Base-by-base conservation (phyloP, 37 sponge, comb jelly and placozoan genomes). In the Aphrocallistes beatrix region DNA sequence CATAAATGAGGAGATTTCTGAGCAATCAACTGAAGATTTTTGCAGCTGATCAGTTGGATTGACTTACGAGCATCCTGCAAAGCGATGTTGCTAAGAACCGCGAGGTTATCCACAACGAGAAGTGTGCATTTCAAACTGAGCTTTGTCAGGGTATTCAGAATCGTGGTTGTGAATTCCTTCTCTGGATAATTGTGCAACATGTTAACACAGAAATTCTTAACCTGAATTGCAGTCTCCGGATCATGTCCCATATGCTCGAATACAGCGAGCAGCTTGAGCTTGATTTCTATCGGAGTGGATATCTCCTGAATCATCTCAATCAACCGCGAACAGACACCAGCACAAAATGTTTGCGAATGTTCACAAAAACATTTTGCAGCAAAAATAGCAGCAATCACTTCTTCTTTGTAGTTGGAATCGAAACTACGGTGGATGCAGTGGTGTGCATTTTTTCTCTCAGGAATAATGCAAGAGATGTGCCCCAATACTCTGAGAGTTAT, bases 401-500 rank as follows among this genome's bases (percentile, higher is more conserved):
- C 96, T 32, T 90, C 87, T 37, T 87, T 51, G 49, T 96, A 85
- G 39, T 88, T 86, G 38, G 96, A 93, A 49, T 96, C 94, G 39
- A 96, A 49, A 17, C 93, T 84, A 17, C 84, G 88, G 36, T 89
- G 88, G 38, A 96, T 87, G 69, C 94, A 93, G 39, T 93, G 96
- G 38, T 92, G 94, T 37, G 94, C 89, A 47, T 90, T 93, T 81
- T 91, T 95, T 42, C 83, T 90, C 85, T 96, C 92, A 0, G 91
- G 87, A 10, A 94, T 39, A 32, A 94, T 86, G 30, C 82, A 42
- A 32, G 94, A 87, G 84, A 92, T 89, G 51, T 85, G 83, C 6
- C 94, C 96, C 89, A 96, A 91, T 81, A 94, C 89, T 39, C 96
- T 91, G 36, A 96, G 82, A 36, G 94, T 92, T 30, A 93, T 47